Percentiles rank a stretch among this genome's conserved stretches.
Conservation (phyloP, 2,888 invertebrate genomes). For the Adineta ricciae region DNA sequence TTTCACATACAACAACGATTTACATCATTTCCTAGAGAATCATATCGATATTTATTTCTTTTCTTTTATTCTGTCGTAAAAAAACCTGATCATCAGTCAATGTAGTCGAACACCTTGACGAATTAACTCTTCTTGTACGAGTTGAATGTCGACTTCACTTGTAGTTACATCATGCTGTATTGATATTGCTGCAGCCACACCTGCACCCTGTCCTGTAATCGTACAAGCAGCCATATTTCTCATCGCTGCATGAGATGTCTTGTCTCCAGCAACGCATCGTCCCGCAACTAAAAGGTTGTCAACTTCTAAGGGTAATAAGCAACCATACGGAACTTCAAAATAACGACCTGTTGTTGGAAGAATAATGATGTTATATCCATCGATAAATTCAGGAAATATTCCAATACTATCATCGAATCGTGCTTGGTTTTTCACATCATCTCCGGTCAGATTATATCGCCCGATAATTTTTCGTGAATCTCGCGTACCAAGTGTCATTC, state of each 20-base stretch:
- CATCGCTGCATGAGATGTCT: constrained; percentile 1
- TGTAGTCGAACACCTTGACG: neutral
- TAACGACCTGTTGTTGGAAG: neutral
- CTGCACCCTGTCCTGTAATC: neutral
- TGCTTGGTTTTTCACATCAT: neutral
- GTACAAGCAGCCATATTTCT: neutral
- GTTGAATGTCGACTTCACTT: neutral
- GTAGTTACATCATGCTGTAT: neutral
- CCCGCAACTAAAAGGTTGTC: neutral
- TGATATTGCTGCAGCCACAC: neutral
- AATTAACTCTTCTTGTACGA: neutral
- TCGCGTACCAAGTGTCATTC: neutral
- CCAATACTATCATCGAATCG: neutral
- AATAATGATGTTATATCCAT: neutral
- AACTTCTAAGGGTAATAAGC: neutral
- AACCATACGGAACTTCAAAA: neutral
- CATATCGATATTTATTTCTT: too few relatives aligned
- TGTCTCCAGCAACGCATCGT: neutral
- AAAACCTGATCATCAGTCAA: too few relatives aligned
- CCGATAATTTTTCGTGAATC: constrained; percentile 5
- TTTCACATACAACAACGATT: too few relatives aligned
- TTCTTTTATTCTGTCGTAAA: too few relatives aligned
- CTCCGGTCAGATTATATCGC: neutral
- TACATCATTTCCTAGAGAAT: too few relatives aligned
- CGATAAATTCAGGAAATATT: neutral